Evolutionary conservation across 1,140 invertebrate species (phyloP).

Genomic region (Dendrolimus punctatus): DNA sequence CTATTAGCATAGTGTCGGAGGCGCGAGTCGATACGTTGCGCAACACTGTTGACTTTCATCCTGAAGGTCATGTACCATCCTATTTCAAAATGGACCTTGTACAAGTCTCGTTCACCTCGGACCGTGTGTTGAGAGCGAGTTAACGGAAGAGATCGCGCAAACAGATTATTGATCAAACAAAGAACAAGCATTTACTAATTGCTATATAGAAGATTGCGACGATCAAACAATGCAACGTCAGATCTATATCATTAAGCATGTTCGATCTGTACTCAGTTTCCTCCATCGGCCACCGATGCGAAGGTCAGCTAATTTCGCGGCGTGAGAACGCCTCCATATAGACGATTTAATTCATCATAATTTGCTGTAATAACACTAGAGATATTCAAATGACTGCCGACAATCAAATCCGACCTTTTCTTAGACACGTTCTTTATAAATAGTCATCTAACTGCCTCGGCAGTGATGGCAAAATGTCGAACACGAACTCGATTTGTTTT

Average conservation of each 20-base stretch:
- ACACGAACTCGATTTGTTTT: constrained; percentile 64
- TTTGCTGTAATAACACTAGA: constrained; percentile 63
- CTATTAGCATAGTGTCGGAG: constrained; percentile 62
- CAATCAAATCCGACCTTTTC: constrained; percentile 70
- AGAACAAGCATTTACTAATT: constrained; percentile 13
- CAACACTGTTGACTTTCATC: constrained; percentile 70
- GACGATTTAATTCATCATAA: constrained; percentile 67
- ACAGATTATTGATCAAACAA: constrained; percentile 41
- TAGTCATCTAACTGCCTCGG: constrained; percentile 57
- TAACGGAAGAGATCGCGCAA: constrained; percentile 51
- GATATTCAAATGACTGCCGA: constrained; percentile 66
- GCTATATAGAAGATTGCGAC: constrained; percentile 9
- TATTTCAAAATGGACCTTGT: constrained; percentile 70
- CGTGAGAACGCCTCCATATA: constrained; percentile 59
- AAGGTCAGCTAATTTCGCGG: constrained; percentile 59
- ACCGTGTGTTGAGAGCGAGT: constrained; percentile 38
- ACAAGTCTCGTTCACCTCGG: constrained; percentile 62
- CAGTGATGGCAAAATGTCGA: constrained; percentile 64
- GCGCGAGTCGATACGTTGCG: constrained; percentile 53
- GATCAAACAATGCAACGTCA: constrained; percentile 12
- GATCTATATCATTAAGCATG: constrained; percentile 14
- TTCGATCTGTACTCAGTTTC: constrained; percentile 14
- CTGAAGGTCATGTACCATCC: constrained; percentile 70
- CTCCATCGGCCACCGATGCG: constrained; percentile 33
- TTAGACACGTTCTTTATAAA: constrained; percentile 69